A percentile compares a stretch with the other conserved stretches of the same genome.
Evolutionary conservation across 2,888 invertebrate genomes (phyloP).

Genomic region (Amphipoea lucens): DNA sequence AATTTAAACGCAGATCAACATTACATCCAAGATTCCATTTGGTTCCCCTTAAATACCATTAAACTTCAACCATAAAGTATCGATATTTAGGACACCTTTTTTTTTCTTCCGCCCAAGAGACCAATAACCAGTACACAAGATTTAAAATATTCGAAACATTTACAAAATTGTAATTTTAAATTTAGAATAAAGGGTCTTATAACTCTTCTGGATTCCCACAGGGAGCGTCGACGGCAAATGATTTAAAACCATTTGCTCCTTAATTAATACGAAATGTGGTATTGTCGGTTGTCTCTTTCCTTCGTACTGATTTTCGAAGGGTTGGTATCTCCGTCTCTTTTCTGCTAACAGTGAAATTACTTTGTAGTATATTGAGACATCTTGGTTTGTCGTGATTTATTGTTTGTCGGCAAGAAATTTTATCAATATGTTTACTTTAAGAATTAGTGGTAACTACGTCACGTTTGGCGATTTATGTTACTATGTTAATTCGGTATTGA

Average conservation of each 20-base stretch:
- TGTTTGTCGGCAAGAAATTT: slow-evolving; percentile 80
- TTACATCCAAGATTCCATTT: slow-evolving; percentile 2
- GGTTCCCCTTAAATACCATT: slow-evolving; percentile 25
- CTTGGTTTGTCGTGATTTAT: slow-evolving; percentile 87
- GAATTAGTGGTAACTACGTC: slow-evolving; percentile 86
- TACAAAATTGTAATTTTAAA: slow-evolving; percentile 89
- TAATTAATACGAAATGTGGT: slow-evolving; percentile 85
- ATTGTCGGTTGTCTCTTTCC: slow-evolving; percentile 77
- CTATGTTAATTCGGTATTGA: slow-evolving; percentile 83
- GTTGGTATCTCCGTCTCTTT: slow-evolving; percentile 70
- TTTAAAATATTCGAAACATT: slow-evolving; percentile 87
- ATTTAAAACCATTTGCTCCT: slow-evolving; percentile 87
- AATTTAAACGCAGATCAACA: slow-evolving; percentile 14
- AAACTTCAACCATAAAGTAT: slow-evolving; percentile 55
- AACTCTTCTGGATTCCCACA: slow-evolving; percentile 89
- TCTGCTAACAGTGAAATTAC: slow-evolving; percentile 77
- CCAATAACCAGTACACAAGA: slow-evolving; percentile 77
- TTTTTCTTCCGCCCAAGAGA: slow-evolving; percentile 76
- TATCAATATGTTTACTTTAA: slow-evolving; percentile 89
- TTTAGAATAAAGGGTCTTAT: slow-evolving; percentile 89
- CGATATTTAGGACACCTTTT: slow-evolving; percentile 68
- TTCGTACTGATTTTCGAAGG: slow-evolving; percentile 60
- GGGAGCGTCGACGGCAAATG: slow-evolving; percentile 89
- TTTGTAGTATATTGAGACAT: slow-evolving; percentile 87
- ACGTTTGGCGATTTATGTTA: slow-evolving; percentile 81